These are phyloP conservation scores for Thalpophila matura DNA, from an alignment of 2,888 invertebrate genomes.

Conservation along the genomic window DNA sequence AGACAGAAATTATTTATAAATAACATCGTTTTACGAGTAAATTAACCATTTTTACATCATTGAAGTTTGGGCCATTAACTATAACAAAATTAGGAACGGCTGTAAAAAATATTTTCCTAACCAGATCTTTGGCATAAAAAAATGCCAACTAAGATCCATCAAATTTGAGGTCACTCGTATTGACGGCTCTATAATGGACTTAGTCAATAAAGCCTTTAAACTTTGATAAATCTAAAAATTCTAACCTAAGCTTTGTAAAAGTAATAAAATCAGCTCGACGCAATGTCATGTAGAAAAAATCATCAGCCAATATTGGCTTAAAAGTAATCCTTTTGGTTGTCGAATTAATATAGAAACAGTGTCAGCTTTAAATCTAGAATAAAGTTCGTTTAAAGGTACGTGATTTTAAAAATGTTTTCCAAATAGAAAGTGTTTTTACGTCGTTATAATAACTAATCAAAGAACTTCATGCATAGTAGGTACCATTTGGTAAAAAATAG, in stretches of 20 bases:
- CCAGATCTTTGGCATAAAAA: background rate
- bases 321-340: constrained; percentile 49
- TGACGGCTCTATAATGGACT: constrained; percentile 29
- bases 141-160: constrained; percentile 10
- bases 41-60: too few species aligned
- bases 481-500: too few species aligned
- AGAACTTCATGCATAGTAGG: too few species aligned
- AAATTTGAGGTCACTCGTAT: background rate
- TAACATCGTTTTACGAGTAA: too few species aligned
- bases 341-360: constrained; percentile 38
- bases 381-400: background rate
- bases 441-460: too few species aligned
- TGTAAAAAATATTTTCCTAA: too few species aligned
- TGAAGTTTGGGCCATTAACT: too few species aligned
- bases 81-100: too few species aligned
- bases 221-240: background rate
- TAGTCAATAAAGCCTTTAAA: constrained; percentile 8
- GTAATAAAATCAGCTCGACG: constrained; percentile 27
- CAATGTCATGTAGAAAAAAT: constrained; percentile 20
- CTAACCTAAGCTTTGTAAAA: constrained; percentile 18
- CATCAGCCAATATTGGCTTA: constrained; percentile 23
- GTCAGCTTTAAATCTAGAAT: constrained; percentile 38
- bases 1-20: too few species aligned
- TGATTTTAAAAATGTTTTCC: background rate
- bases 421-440: background rate